These are phyloP conservation scores for Drosophila rellima DNA, from an alignment of 2,888 invertebrate genomes.

Conservation along the genomic window DNA sequence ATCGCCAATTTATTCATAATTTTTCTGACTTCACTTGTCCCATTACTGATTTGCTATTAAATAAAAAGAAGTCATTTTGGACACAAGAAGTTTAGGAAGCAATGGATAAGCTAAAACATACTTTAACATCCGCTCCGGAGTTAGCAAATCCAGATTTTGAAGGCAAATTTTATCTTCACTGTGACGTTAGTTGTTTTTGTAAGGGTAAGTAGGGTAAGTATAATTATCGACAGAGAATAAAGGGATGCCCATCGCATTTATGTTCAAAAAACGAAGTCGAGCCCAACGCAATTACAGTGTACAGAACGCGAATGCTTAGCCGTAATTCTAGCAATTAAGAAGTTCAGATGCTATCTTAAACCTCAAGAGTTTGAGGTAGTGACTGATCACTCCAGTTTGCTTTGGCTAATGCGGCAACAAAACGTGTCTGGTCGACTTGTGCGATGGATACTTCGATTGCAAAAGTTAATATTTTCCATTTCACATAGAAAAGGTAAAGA, in stretches of 20 bases:
- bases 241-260: conserved; percentile 7
- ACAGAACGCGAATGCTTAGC: conserved; percentile 7
- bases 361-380: conserved; percentile 28
- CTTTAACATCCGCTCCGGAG: conserved; percentile 6
- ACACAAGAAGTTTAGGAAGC: neutral
- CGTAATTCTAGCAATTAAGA: conserved; percentile 1
- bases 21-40: conserved; percentile 7
- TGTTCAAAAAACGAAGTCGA: conserved; percentile 5
- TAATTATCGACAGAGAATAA: conserved; percentile 2
- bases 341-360: conserved; percentile 6
- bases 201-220: conserved; percentile 3
- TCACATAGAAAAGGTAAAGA: conserved; percentile 13
- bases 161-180: conserved; percentile 3
- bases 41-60: neutral
- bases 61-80: conserved; percentile 10
- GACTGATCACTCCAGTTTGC: conserved; percentile 4
- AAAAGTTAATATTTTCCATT: conserved; percentile 11
- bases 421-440: conserved; percentile 14
- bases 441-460: conserved; percentile 11
- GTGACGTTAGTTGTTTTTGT: conserved; percentile 12
- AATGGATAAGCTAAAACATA: conserved; percentile 4
- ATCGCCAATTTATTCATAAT: conserved; percentile 1
- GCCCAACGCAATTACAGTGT: conserved; percentile 9
- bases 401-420: conserved; percentile 20
- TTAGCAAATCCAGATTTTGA: conserved; percentile 16